Conservation (phyloP, 2,888 invertebrate species). For the Portevinia maculata region DNA sequence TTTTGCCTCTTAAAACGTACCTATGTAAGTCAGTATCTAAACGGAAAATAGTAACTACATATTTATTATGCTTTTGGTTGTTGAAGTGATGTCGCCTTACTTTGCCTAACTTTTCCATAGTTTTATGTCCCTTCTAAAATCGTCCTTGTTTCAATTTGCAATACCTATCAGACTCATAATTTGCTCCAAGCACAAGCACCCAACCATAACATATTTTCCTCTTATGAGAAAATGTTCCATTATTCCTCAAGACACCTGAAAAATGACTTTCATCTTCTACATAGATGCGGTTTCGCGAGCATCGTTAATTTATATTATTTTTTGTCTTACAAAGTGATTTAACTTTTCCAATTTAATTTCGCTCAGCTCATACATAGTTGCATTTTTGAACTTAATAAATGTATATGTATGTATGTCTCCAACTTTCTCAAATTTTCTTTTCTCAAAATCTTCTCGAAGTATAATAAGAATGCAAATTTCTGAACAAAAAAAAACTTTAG, state of each 20-base stretch:
- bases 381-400: background rate
- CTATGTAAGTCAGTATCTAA: no score
- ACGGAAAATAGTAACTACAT: no score
- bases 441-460: background rate
- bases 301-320: conserved; percentile 61
- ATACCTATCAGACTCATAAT: no score
- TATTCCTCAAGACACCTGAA: background rate
- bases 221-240: background rate
- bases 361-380: conserved; percentile 37
- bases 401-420: conserved; percentile 22
- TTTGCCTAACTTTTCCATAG: no score
- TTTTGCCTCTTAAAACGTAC: no score
- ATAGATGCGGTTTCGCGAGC: background rate
- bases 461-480: conserved; percentile 63
- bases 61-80: no score
- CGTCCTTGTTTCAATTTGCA: no score
- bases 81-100: no score
- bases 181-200: no score
- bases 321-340: conserved; percentile 47
- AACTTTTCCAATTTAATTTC: conserved; percentile 71
- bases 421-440: conserved; percentile 12
- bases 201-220: no score
- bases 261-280: background rate
- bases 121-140: no score
- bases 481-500: conserved; percentile 38